Percentiles rank a stretch among this genome's conserved stretches.
phyloP scores from a whole-genome alignment of 2,888 invertebrate species.

The Spisula subtruncata region DNA sequence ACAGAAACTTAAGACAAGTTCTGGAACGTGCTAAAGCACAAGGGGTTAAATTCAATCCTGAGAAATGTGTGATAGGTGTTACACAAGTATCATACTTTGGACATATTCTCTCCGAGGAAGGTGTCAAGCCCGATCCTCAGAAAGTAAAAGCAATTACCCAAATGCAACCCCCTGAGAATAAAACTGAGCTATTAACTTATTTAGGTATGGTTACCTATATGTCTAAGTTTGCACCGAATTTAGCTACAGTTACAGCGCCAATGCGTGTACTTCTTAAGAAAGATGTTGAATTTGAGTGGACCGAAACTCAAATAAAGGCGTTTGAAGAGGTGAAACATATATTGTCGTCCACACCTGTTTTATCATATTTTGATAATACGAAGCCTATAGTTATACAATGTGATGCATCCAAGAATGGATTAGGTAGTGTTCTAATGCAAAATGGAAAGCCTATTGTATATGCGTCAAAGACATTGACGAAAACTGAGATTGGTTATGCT shows the following conservation, averaged over 20 bases:
- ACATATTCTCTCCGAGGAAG: too few relatives aligned
- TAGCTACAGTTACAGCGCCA: constrained; percentile 51
- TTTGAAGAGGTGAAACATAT: constrained; percentile 42
- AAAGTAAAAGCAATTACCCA: constrained; percentile 33
- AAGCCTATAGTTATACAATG: constrained; percentile 45
- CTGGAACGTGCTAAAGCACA: not conserved
- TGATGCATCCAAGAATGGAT: constrained; percentile 23
- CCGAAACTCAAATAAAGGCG: constrained; percentile 12
- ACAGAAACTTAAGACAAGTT: not conserved
- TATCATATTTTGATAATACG: constrained; percentile 39
- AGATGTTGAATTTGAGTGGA: constrained; percentile 48
- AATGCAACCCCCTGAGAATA: constrained; percentile 27
- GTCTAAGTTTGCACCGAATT: constrained; percentile 60
- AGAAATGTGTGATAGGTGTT: not conserved
- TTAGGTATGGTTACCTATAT: constrained; percentile 62
- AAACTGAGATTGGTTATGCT: not conserved
- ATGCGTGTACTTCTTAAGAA: constrained; percentile 37
- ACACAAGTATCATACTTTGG: not conserved
- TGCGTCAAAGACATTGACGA: not conserved
- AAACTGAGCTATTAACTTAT: constrained; percentile 33
- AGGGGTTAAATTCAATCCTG: not conserved
- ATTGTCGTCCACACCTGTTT: constrained; percentile 42
- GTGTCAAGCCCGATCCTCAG: constrained; percentile 43
- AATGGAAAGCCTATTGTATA: not conserved
- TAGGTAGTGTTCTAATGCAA: constrained; percentile 52